Base-by-base conservation (phyloP, 2,888 invertebrate genomes). In the Eulithis prunata region DNA sequence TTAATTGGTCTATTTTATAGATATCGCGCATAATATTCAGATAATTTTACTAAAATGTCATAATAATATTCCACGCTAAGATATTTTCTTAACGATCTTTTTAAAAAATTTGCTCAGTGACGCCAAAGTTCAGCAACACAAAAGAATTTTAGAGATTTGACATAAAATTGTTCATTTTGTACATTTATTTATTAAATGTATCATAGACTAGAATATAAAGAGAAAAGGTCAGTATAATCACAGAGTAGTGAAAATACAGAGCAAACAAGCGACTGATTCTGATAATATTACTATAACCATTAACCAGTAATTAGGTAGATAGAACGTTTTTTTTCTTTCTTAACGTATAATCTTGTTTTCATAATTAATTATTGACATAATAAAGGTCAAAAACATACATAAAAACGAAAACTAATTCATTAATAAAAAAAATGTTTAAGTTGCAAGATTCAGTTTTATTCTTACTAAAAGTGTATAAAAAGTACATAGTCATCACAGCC, bases 1-100 rank as follows among this genome's bases (percentile, higher is more conserved):
- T 56, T 75, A 75, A 77, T 73, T 61, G 65, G 62, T 75, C 68
- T 72, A 78, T 77, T 72, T 58, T 61, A 73, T 73, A 68, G 62
- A 71, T 49, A 47, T 55, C 66, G 61, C 71, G 77, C 75, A 83
- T 83, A 80, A 76, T 75, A 75, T 76, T 69, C 69, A 70, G 75
- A 77, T 81, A 79, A 78, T 71, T 80, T 78, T 69, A 62, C 59
- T 14, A 74, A 78, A 8, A 80, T 77, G 72, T 78, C 77, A 75
- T 75, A 78, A 77, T 78, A 78, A 67, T 74, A 59, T 69, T 68
- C 38, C 76, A 76, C 76, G 76, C 75, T 70, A 68, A n/a, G 64
- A 52, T 47, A 11, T 3, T 32, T 38, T 36, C 32, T 41, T 51
- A 21, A 21, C 21, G 21, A 21, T 21, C 21, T 21, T 2, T 21